Evolutionary conservation across 2,888 invertebrate species (phyloP).

Genomic region (Rotaria sp.): DNA sequence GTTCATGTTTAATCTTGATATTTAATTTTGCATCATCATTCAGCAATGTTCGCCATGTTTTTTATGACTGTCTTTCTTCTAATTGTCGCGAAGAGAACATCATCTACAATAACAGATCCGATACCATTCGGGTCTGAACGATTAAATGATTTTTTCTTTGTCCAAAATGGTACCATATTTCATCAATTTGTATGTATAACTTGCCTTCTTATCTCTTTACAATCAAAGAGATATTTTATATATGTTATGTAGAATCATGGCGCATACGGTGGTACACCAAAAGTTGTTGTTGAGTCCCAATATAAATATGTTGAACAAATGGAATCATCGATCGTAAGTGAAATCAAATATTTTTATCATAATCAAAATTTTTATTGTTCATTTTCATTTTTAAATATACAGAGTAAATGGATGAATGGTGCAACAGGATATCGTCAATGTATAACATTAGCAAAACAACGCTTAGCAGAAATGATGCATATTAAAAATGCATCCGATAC

Average conservation of each 20-base stretch:
- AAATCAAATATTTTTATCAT: not conserved
- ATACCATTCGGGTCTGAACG: not conserved
- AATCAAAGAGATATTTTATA: not conserved
- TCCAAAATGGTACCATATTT: not conserved
- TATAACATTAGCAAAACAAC: not conserved
- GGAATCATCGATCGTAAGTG: not conserved
- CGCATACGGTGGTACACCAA: not conserved
- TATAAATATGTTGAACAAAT: not conserved
- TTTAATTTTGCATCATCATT: not conserved
- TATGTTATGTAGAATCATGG: not conserved
- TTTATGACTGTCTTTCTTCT: not conserved
- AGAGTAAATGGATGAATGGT: not conserved
- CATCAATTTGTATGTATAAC: not conserved
- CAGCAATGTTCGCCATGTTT: not conserved
- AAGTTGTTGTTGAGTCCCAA: not conserved
- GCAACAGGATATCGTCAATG: not conserved
- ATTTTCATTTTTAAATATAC: not conserved
- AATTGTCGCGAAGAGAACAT: not conserved
- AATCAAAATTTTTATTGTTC: not conserved
- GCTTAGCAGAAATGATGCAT: not conserved
- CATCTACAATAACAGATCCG: not conserved
- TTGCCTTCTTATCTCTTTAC: not conserved
- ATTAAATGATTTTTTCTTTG: constrained; percentile 13
- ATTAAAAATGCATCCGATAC: not conserved
- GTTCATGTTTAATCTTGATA: too few species aligned